These are phyloP conservation scores for Falcunculus frontatus DNA, from an alignment of 2,113 vertebrate genomes.

Conservation along the genomic window DNA sequence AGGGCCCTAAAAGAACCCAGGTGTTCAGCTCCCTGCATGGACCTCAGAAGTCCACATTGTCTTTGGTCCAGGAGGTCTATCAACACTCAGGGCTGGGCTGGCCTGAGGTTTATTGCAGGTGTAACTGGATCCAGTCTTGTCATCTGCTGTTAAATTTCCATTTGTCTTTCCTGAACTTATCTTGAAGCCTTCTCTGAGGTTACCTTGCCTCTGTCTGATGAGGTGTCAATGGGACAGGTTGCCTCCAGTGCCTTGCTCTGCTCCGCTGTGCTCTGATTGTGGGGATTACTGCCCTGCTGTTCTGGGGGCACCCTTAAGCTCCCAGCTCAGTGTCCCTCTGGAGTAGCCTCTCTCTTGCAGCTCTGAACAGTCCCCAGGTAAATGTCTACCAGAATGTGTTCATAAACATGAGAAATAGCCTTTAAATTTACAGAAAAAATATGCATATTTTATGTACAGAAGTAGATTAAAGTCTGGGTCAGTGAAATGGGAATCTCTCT, in stretches of 20 bases:
- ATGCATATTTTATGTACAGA: neutral
- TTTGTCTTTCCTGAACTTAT: neutral
- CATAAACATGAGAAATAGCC: neutral
- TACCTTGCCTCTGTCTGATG: neutral
- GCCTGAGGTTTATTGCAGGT: neutral
- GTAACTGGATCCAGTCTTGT: neutral
- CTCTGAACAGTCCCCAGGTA: neutral
- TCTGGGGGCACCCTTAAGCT: neutral
- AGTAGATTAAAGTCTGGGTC: neutral
- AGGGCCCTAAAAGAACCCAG: neutral
- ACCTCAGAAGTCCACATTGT: neutral
- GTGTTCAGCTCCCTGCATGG: neutral
- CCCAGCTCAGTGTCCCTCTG: neutral
- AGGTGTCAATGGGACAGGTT: neutral
- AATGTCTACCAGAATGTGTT: neutral
- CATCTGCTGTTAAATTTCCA: neutral
- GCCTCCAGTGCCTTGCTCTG: neutral
- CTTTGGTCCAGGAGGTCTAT: neutral
- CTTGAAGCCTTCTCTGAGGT: neutral
- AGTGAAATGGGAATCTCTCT: neutral
- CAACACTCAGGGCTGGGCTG: neutral
- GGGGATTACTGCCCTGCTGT: neutral
- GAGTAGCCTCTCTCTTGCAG: neutral
- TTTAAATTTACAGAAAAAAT: neutral
- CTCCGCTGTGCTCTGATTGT: fast-evolving